Evolutionary conservation across 2,113 vertebrate genomes (phyloP), one percentile per base, ranked within the genome.

Genomic region (Strigops habroptila): DNA sequence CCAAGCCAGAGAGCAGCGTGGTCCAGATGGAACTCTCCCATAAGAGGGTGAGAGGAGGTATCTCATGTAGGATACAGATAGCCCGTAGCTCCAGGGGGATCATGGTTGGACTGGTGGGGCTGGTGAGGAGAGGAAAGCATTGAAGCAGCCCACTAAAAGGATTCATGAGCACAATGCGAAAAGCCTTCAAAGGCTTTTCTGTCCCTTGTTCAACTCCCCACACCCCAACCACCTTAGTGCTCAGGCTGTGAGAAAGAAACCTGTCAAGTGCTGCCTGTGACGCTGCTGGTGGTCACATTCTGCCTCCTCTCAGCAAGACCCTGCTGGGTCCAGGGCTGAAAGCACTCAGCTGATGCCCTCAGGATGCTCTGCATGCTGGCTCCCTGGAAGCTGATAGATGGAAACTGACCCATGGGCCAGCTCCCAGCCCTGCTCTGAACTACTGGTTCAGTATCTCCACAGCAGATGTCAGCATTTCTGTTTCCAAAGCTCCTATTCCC

Each of bases 61-160:
- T 13, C 43, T 16, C 31, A n/a, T 48, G 28, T 2, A 44, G 33
- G 60, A 78, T 12, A 68, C 59, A 73, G 19, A 52, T 10, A 51
- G 9, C n/a, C 52, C 16, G 19, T 15, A 78, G 44, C 28, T 60
- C 53, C 53, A 28, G 49, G 12, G 16, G 31, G 28, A 35, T 33
- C 1, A 0, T 1, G 7, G 18, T 70, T 0, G 2, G 57, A 39
- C 12, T 8, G 4, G n/a, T 7, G 46, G 41, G 46, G 18, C 13
- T 63, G 49, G 1, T 18, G 22, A 24, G 23, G 37, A 46, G 37
- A 74, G 37, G 37, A 57, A 79, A 46, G 23, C 2, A 0, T 46
- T 41, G 71, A 19, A 71, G 63, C 46, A 88, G 43, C 19, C 49
- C 67, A 9, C 4, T 5, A 8, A 5, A 2, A 18, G 43, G 7